These are phyloP conservation scores for Penaeus vannamei DNA, from an alignment of 1,140 invertebrate species.

Conservation along the genomic window DNA sequence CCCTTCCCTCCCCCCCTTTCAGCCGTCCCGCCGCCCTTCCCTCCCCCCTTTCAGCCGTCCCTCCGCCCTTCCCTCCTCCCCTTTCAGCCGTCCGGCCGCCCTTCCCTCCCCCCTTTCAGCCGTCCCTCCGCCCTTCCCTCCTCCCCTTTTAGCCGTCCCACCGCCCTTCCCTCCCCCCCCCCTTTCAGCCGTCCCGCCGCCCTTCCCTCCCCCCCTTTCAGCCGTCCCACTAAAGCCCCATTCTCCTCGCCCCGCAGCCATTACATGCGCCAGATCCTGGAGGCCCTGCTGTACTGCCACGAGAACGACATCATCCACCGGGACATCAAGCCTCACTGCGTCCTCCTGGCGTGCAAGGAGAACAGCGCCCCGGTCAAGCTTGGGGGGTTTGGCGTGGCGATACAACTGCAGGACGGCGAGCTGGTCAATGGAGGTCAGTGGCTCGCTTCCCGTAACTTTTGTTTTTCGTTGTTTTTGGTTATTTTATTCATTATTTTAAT, in stretches of 20 bases:
- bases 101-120: no score
- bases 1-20: no score
- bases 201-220: neutral
- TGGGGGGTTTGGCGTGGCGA: conserved; percentile 93
- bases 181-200: no score
- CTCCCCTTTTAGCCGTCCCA: no score
- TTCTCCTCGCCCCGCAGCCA: conserved; percentile 80
- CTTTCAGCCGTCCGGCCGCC: no score
- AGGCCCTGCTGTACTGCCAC: conserved; percentile 92
- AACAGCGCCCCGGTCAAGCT: conserved; percentile 98
- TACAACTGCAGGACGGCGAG: conserved; percentile 87
- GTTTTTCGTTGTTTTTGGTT: neutral
- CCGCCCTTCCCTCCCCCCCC: no score
- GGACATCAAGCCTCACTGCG: conserved; percentile 95
- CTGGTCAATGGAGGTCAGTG: conserved; percentile 80
- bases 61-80: no score
- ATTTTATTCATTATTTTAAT: neutral
- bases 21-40: no score
- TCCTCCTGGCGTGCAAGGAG: conserved; percentile 93
- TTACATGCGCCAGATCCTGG: conserved; percentile 97
- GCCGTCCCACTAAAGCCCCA: neutral
- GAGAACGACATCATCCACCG: conserved; percentile 97
- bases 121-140: no score
- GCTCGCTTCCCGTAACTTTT: neutral
- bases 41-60: no score